A percentile compares a stretch with the other conserved stretches of the same genome.
phyloP scores from a whole-genome alignment of 2,113 vertebrate genomes.

The Philantomba maxwellii region DNA sequence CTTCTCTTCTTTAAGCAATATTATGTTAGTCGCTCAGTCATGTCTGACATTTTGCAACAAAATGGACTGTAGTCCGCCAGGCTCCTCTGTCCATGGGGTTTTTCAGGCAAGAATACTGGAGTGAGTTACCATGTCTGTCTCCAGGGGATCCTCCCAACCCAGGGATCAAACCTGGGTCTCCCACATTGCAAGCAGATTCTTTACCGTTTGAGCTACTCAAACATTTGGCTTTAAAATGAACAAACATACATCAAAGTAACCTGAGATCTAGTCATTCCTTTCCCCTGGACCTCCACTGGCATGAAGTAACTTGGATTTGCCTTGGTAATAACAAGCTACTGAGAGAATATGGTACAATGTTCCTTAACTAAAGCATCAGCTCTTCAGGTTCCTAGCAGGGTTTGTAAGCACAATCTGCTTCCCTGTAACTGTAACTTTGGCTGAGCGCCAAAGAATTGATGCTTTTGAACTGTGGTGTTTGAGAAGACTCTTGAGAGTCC shows the following conservation, averaged over 20 bases:
- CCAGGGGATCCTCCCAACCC: neutral
- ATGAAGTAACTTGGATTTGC: neutral
- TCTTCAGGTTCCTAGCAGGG: neutral
- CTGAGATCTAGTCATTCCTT: neutral
- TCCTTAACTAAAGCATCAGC: neutral
- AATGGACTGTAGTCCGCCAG: neutral
- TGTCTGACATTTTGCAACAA: neutral
- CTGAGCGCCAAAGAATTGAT: too few species aligned
- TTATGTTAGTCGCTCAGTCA: neutral
- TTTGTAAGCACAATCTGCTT: too few species aligned
- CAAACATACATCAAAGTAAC: neutral
- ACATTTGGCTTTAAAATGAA: neutral
- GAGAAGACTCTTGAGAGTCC: too few species aligned
- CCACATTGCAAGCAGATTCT: neutral
- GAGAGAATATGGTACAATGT: too few species aligned
- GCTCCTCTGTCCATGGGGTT: neutral
- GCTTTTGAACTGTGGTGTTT: too few species aligned
- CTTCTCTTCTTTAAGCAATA: neutral
- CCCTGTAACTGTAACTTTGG: too few species aligned
- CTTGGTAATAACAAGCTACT: neutral
- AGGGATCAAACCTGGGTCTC: neutral
- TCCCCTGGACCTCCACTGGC: too few species aligned
- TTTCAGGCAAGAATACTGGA: neutral
- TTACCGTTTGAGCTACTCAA: neutral
- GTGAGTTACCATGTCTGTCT: neutral